Conservation (phyloP, 2,888 invertebrate genomes). For the Branchellion lobata region DNA sequence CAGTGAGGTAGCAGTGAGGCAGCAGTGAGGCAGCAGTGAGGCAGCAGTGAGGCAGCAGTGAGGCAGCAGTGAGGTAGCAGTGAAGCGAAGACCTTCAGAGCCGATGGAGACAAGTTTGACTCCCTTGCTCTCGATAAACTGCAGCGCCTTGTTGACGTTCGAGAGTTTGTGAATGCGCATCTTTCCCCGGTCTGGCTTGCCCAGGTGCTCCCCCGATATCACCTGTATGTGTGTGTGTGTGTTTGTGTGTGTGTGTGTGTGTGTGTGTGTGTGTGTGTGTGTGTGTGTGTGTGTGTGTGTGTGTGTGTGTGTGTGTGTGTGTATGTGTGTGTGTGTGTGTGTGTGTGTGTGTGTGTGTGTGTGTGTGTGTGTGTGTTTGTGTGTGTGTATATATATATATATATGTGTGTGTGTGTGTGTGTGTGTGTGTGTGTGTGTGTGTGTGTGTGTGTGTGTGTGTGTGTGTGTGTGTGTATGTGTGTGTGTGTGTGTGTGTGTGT, state of each 20-base stretch:
- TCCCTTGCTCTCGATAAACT: conserved; percentile 97
- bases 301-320: background rate
- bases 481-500: too few species aligned
- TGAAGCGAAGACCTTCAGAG: conserved; percentile 97
- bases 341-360: background rate
- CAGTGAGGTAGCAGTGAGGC: too few species aligned
- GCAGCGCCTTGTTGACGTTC: conserved; percentile 98
- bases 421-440: too few species aligned
- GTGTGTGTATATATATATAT: too few species aligned
- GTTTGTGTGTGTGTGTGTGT: too few species aligned
- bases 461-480: too few species aligned
- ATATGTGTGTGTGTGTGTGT: too few species aligned
- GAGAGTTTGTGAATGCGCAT: conserved; percentile 98
- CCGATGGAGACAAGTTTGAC: conserved; percentile 98
- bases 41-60: too few species aligned
- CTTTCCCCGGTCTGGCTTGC: conserved; percentile 98
- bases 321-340: background rate
- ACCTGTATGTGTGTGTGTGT: background rate
- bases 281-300: background rate
- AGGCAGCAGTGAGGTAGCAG: too few species aligned
- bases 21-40: too few species aligned
- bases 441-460: too few species aligned
- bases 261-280: conserved; percentile 10
- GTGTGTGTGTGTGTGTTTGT: conserved; percentile 16
- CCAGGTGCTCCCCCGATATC: conserved; percentile 89